Evolutionary conservation across 1,140 invertebrate species (phyloP), one percentile per base, ranked within the genome.

Genomic region (Drosophila mauritiana): DNA sequence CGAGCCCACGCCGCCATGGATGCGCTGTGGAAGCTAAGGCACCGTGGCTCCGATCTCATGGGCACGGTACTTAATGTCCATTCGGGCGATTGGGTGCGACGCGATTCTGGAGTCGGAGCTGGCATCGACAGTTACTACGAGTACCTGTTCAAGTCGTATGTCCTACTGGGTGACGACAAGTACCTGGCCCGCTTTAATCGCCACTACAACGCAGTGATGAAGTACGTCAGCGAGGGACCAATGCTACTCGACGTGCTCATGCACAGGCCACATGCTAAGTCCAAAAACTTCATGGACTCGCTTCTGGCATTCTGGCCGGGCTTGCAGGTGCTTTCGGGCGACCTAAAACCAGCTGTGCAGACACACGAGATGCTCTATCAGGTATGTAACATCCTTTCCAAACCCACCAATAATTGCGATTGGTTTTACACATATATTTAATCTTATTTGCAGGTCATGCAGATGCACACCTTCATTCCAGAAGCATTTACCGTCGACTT

Each of bases 71-170:
- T 99, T 11, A 98, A 98, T 93, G 97, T 99, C n/a, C 97, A 99
- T 91, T 98, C 96, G 39, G 98, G 99, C 4, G 98, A 99, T 93
- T 99, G 98, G 98, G 95, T 99, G 5, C 93, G 98, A 22, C 95
- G 98, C 91, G 98, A 99, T 92, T 97, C 97, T 31, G 98, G 98
- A 3, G 98, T 99, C 17, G 99, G 99, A n/a, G 99, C 98, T 42
- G 98, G 99, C 10, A 99, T 99, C 76, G 98, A 99, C 93, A 99
- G 98, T 0, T 99, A 99, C 92, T 99, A 99, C 92, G 98, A 99
- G 93, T 99, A 99, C 93, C 97, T 98, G 76, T 94, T 99, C 15
- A 99, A 99, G 93, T 98, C 98, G 0, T 97, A 97, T 84, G 96
- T 97, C 74, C 93, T 97, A 67, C 93, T 97, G 2, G 96, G 98